phyloP scores from a whole-genome alignment of 2,797 vertebrate genomes.

The Adrianichthys oophorus region DNA sequence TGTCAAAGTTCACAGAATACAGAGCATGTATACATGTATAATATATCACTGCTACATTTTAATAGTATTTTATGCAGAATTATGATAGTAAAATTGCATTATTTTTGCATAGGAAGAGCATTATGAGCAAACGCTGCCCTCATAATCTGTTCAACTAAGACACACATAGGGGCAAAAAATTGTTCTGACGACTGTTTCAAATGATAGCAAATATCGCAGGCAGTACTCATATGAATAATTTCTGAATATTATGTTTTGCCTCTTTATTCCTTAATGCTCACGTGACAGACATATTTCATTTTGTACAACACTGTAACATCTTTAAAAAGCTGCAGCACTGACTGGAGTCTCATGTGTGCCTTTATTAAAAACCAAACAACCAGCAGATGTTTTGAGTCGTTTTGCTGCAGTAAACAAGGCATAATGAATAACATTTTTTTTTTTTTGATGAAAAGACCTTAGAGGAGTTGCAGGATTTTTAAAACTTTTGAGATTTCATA shows the following conservation, averaged over 20 bases:
- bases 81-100: slow-evolving; percentile 17
- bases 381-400: slow-evolving; percentile 5
- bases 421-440: not conserved
- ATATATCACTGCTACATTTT: slow-evolving; percentile 7
- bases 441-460: slow-evolving; percentile 7
- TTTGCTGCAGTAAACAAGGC: slow-evolving; percentile 8
- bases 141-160: slow-evolving; percentile 31
- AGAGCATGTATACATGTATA: slow-evolving; percentile 1
- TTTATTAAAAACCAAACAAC: slow-evolving; percentile 16
- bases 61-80: slow-evolving; percentile 7
- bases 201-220: slow-evolving; percentile 16
- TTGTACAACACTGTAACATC: not conserved
- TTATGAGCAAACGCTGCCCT: slow-evolving; percentile 21
- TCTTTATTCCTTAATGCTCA: slow-evolving; percentile 21
- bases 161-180: slow-evolving; percentile 6
- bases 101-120: slow-evolving; percentile 10
- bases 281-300: slow-evolving; percentile 28
- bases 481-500: slow-evolving; percentile 22
- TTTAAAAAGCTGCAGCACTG: slow-evolving; percentile 15
- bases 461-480: slow-evolving; percentile 2
- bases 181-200: slow-evolving; percentile 8
- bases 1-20: slow-evolving; percentile 22
- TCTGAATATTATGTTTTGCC: slow-evolving; percentile 16
- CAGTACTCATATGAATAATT: slow-evolving; percentile 14
- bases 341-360: slow-evolving; percentile 5